Base-by-base conservation (phyloP, 2,888 invertebrate genomes). In the Branchinecta sandiegonensis region DNA sequence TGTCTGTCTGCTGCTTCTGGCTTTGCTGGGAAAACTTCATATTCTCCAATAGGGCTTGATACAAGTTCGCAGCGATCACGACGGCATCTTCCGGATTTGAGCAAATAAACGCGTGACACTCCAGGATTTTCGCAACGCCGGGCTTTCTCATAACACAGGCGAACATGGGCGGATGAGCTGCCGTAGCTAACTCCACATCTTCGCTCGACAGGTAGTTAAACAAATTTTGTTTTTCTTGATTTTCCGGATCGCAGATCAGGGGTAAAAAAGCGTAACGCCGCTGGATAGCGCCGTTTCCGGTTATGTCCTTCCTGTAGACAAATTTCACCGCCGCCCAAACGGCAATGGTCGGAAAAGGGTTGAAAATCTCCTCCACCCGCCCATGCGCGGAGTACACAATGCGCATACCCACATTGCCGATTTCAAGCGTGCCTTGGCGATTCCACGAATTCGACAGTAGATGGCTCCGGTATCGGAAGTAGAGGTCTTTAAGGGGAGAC, bases 301-400 rank as follows among this genome's bases (percentile, higher is more conserved):
- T 65, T 8, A 72, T 66, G 64, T 72, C 71, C 46, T 70, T 70
- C 9, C 72, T 70, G 23, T 87, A 83, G 9, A 89, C 86, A 76
- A 92, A 88, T 77, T 90, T 89, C 2, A 93, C 86, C 0, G 92
- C 91, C 17, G 92, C 92, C 93, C 93, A 93, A 2, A 93, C 92
- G 1, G 92, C 92, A 77, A 93, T 93, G 65, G 90, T 88, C 23
- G 91, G 88, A 75, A 92, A 93, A 2, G 91, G 89, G 75, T 92
- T 91, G 68, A 87, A 70, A 23, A 73, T 70, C 47, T 73, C 79
- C 68, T 80, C 79, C 8, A 74, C 37, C 14, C 66, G 65, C 12
- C 50, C 47, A 13, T 48, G 65, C n/a, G 64, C 46, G 48, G 66
- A 67, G 63, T 70, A 70, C 76, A 84, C 82, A n/a, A 89, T 85